A percentile compares a stretch with the other conserved stretches of the same genome.
Conservation (phyloP, 2,113 vertebrate species). For the Lamprologus callipterus region DNA sequence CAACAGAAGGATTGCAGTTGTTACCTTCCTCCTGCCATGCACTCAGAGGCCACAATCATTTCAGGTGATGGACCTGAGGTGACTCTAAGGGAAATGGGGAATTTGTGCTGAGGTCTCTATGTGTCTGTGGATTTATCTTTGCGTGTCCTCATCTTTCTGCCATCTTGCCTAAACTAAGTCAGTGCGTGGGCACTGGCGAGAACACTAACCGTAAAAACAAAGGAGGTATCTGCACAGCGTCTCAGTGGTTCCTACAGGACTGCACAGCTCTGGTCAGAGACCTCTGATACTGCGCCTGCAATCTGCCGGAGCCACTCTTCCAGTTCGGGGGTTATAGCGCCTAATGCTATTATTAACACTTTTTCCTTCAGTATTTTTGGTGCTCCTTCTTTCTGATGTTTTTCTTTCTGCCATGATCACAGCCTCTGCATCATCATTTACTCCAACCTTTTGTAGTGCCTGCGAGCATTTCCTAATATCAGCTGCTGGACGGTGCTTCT, state of each 20-base stretch:
- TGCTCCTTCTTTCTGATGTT: background rate
- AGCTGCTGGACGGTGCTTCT: background rate
- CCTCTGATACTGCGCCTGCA: background rate
- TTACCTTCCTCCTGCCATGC: slow-evolving; percentile 17
- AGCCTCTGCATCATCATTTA: background rate
- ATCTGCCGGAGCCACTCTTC: background rate
- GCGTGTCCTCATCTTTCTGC: background rate
- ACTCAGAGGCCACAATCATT: slow-evolving; percentile 33
- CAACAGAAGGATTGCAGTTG: slow-evolving; percentile 32
- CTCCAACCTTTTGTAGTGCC: background rate
- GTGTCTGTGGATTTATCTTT: background rate
- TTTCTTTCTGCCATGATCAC: background rate
- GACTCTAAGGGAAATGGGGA: background rate
- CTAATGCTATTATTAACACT: background rate
- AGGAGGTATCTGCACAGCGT: background rate
- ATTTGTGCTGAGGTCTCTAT: background rate
- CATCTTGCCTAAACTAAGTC: background rate
- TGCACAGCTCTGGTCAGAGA: background rate
- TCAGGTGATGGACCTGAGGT: slow-evolving; percentile 26
- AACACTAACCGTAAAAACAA: background rate
- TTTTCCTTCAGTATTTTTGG: background rate
- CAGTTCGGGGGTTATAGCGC: background rate
- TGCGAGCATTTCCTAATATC: rapidly evolving
- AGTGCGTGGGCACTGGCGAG: background rate
- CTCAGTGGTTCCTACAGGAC: background rate